These are phyloP conservation scores for Ceratina australensis DNA, from an alignment of 1,140 invertebrate genomes.

Conservation along the genomic window DNA sequence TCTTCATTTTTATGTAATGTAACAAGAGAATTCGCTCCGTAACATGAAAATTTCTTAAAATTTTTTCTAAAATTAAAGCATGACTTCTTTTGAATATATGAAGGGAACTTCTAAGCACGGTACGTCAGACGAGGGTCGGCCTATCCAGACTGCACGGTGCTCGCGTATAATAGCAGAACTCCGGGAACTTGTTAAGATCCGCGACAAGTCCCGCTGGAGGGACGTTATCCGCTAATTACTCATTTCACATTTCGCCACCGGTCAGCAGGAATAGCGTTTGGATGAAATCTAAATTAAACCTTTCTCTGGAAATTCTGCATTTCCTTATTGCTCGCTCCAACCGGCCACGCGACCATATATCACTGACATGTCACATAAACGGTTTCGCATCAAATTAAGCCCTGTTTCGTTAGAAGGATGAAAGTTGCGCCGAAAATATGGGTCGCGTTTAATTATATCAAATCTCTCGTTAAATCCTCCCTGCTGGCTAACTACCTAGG, in stretches of 20 bases:
- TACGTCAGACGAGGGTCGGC: not conserved
- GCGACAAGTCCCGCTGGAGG: slow-evolving; percentile 26
- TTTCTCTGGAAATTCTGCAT: slow-evolving; percentile 68
- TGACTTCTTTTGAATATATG: no score
- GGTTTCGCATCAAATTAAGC: slow-evolving; percentile 24
- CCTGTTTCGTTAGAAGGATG: slow-evolving; percentile 24
- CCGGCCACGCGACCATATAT: slow-evolving; percentile 8
- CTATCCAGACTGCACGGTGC: slow-evolving; percentile 35
- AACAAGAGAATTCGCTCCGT: no score
- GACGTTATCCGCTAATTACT: slow-evolving; percentile 61
- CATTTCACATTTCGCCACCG: slow-evolving; percentile 59
- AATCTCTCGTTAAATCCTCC: not conserved
- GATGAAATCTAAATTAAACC: slow-evolving; percentile 71
- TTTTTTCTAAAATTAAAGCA: not conserved
- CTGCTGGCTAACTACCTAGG: not conserved
- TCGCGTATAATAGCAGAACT: slow-evolving; percentile 37
- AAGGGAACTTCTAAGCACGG: not conserved
- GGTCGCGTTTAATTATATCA: slow-evolving; percentile 33
- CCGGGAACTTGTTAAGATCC: slow-evolving; percentile 40
- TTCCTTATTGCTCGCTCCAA: slow-evolving; percentile 58
- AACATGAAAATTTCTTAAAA: no score
- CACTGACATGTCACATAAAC: slow-evolving; percentile 14
- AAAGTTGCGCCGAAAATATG: slow-evolving; percentile 21
- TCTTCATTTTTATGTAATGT: no score
- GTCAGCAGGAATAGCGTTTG: slow-evolving; percentile 57